Evolutionary conservation across 2,113 vertebrate genomes (phyloP), one percentile per base, ranked within the genome.

Genomic region (Spea multiplicata): DNA sequence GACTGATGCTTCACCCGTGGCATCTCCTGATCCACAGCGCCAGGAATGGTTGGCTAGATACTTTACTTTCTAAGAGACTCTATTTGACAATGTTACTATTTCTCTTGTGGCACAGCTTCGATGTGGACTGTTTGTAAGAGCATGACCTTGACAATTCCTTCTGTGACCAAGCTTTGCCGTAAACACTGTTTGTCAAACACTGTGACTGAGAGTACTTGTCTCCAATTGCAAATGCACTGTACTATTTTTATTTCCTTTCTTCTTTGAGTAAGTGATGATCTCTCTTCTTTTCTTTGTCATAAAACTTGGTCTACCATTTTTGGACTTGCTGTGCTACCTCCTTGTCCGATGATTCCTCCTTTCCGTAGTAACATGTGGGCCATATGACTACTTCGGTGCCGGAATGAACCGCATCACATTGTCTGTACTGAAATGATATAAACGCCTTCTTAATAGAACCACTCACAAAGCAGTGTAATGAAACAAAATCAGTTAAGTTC

Each of bases 41-140:
- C 96, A 99, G 91, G 97, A 99, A 89, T 99, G 97, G 96, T 94
- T 99, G 83, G 96, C 97, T 88, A 95, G 96, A 61, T 99, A 99
- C 91, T 99, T 99, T 92, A 97, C 97, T 5, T 99, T 99, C 93
- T 99, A 95, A 99, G 88, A 84, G 85, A 89, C 0, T 75, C 66
- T 79, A 78, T 80, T 77, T 78, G 70, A 73, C 17, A 46, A 55
- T 74, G 48, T 80, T 59, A 73, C 77, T 57, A 13, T 87, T 87
- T 87, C 84, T 83, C 78, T 81, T 78, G 84, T 86, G 89, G 86
- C 87, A 86, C 88, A 84, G 87, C 81, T 82, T 86, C 74, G 86
- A 17, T 52, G 84, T 89, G 87, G 86, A 89, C 87, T 85, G 80
- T 91, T 86, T 82, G 84, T 90, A 88, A 93, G 88, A 96, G 96